A percentile compares a stretch with the other conserved stretches of the same genome.
Conservation (phyloP, 1,140 invertebrate species). For the Magallana angulata region DNA sequence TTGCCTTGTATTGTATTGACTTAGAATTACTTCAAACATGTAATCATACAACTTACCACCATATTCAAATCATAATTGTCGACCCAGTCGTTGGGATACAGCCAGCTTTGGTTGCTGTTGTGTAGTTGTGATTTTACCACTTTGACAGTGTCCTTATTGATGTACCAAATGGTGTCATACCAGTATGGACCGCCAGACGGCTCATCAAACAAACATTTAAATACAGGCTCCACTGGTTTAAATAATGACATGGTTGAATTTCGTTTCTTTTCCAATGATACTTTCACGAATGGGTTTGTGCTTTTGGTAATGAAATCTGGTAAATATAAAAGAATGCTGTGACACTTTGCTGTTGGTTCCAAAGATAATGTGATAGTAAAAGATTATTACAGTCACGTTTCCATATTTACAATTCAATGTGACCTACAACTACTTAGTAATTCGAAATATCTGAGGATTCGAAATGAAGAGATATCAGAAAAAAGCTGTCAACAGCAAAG, state of each 20-base stretch:
- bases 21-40: too few species aligned
- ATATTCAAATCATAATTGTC: background rate
- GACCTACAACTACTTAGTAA: too few species aligned
- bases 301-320: background rate
- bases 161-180: conserved; percentile 11
- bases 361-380: too few species aligned
- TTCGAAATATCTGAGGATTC: too few species aligned
- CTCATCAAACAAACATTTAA: background rate
- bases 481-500: too few species aligned
- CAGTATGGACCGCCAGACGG: background rate
- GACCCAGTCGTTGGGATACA: background rate
- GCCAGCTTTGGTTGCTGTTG: conserved; percentile 1
- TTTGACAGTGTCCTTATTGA: background rate
- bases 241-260: background rate
- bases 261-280: background rate
- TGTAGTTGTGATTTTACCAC: background rate
- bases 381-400: too few species aligned
- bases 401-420: too few species aligned
- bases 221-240: background rate
- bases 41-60: background rate
- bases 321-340: too few species aligned
- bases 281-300: background rate
- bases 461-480: too few species aligned
- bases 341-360: too few species aligned
- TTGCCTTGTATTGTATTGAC: too few species aligned